Base-by-base conservation (phyloP, 2,113 vertebrate genomes). In the Lepisosteus osseus region DNA sequence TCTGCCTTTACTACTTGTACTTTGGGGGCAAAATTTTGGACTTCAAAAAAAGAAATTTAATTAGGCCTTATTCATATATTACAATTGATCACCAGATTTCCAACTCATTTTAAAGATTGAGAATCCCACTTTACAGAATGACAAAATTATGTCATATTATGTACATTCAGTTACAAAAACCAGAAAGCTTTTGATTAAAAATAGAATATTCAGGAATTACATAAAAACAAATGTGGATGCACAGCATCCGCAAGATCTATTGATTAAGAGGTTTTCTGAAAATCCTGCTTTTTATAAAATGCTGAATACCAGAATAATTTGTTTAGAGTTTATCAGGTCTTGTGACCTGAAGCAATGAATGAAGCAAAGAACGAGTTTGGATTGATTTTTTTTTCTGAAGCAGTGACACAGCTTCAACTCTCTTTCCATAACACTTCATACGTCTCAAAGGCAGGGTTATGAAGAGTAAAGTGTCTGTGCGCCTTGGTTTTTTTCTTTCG, bases 161-260 rank as follows among this genome's bases (percentile, higher is more conserved):
- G 55, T 67, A 44, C 75, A 72, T 69, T 82, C 74, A 82, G 61
- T 57, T 75, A 69, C 45, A 68, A 79, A 14, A 69, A 62, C 11
- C 64, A 74, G 68, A 76, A 86, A 83, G 80, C 76, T 84, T 81
- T 87, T 40, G 72, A 74, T 86, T 84, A 79, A 78, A 79, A 85
- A 83, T 72, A 68, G 83, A 89, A 86, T 86, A 88, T 90, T 84
- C 80, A 88, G 85, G 84, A 86, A 70, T 29, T 29, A 29, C 29
- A 29, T 29, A 29, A 29, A 29, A 43, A 82, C 67, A 61, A 77
- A 88, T 88, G 84, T 85, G 80, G 88, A 87, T 61, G 79, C 75
- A 80, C 74, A 77, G 77, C 85, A 74, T 54, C 66, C 62, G 73
- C 68, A 78, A 85, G 68, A 72, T 62, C 79, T 77, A 57, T 83